Percentiles rank a stretch among this genome's conserved stretches.
Evolutionary conservation across 2,888 invertebrate genomes (phyloP).

Genomic region (Pseudeuparius sepicola): DNA sequence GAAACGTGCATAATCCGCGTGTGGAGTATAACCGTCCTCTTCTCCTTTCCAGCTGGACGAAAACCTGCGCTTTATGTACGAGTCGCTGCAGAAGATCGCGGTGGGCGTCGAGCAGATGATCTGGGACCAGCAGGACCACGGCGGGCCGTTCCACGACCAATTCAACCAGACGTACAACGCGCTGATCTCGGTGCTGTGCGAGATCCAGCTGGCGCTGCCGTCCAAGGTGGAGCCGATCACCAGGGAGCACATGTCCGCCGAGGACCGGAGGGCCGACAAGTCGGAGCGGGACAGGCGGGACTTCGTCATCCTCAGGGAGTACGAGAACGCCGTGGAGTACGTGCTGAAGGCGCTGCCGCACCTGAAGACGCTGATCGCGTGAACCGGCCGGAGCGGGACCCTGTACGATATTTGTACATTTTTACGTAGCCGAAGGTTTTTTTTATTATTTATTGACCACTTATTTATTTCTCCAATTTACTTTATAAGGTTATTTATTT

Average conservation of each 20-base stretch:
- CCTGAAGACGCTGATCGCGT: too few species aligned
- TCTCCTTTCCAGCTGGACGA: slow-evolving; percentile 41
- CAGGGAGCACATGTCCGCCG: slow-evolving; percentile 40
- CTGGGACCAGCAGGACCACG: slow-evolving; percentile 45
- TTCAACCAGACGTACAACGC: slow-evolving; percentile 51
- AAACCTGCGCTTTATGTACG: slow-evolving; percentile 50
- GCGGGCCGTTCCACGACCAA: slow-evolving; percentile 39
- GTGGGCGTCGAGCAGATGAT: slow-evolving; percentile 59
- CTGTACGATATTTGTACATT: too few species aligned
- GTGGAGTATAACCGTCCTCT: too few species aligned
- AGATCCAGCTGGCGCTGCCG: slow-evolving; percentile 52
- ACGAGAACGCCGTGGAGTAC: slow-evolving; percentile 51
- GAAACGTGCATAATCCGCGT: too few species aligned
- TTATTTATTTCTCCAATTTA: too few species aligned
- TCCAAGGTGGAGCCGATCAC: slow-evolving; percentile 42
- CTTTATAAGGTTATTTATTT: too few species aligned
- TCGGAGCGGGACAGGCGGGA: slow-evolving; percentile 45
- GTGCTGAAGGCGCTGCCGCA: slow-evolving; percentile 43
- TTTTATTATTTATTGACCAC: too few species aligned
- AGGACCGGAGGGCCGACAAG: slow-evolving; percentile 27
- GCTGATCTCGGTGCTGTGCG: slow-evolving; percentile 56
- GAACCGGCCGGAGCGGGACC: too few species aligned
- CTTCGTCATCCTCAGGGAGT: slow-evolving; percentile 53
- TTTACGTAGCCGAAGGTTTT: too few species aligned
- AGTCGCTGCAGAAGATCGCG: slow-evolving; percentile 59